These are phyloP conservation scores for Exephanes ischioxanthus DNA, from an alignment of 2,888 invertebrate species.

Conservation along the genomic window DNA sequence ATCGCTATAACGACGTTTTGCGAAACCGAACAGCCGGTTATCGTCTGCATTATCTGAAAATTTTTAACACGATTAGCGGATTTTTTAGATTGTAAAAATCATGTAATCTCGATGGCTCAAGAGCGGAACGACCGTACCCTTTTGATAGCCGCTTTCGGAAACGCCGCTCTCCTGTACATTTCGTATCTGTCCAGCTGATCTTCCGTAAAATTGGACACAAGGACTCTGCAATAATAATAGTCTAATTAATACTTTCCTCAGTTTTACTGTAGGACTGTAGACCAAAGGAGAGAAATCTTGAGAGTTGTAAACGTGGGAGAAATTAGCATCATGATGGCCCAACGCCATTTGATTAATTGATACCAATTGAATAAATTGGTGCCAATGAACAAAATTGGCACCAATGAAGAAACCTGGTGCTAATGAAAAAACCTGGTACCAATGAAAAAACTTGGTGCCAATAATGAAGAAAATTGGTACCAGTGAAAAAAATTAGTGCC, in stretches of 20 bases:
- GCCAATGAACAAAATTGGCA: too few species aligned
- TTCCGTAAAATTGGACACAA: conserved; percentile 99
- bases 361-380: too few species aligned
- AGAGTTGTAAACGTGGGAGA: neutral
- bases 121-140: conserved; percentile 86
- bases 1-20: conserved; percentile 99
- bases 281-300: neutral
- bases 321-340: too few species aligned
- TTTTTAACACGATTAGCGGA: neutral
- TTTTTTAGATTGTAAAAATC: neutral
- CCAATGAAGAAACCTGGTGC: too few species aligned
- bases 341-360: too few species aligned
- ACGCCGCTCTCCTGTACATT: conserved; percentile 98
- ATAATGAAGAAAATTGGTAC: too few species aligned
- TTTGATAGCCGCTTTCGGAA: conserved; percentile 99
- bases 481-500: too few species aligned
- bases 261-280: neutral
- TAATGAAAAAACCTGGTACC: too few species aligned
- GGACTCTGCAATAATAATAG: conserved; percentile 88
- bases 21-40: conserved; percentile 98
- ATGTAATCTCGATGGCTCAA: neutral
- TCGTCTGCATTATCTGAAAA: conserved; percentile 95
- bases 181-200: conserved; percentile 99
- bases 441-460: too few species aligned
- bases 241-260: neutral